Evolutionary conservation across 1,140 invertebrate species (phyloP).

Genomic region (Hyphantria cunea): DNA sequence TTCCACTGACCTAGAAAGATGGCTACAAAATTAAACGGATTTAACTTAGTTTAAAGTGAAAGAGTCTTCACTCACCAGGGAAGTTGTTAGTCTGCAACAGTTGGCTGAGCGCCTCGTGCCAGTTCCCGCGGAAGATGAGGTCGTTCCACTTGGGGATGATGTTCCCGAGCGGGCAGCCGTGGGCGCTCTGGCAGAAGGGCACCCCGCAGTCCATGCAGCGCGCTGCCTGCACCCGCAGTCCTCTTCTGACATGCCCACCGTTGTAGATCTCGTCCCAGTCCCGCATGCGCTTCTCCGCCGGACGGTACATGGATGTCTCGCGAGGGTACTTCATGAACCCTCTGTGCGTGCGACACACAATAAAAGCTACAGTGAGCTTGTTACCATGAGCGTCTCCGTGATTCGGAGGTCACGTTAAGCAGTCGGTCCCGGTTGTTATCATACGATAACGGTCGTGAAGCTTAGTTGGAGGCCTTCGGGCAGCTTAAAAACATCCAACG

Average conservation of each 20-base stretch:
- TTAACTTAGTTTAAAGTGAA: too few species aligned
- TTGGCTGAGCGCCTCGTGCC: slow-evolving; percentile 97
- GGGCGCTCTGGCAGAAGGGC: slow-evolving; percentile 97
- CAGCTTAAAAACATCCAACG: too few species aligned
- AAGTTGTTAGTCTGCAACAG: slow-evolving; percentile 99
- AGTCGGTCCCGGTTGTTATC: too few species aligned
- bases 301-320: slow-evolving; percentile 92
- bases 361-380: too few species aligned
- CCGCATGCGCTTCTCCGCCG: slow-evolving; percentile 90
- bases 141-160: slow-evolving; percentile 99
- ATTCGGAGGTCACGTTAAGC: too few species aligned
- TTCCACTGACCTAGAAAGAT: too few species aligned
- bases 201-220: slow-evolving; percentile 99
- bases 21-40: too few species aligned
- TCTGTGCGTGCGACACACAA: slow-evolving; percentile 49
- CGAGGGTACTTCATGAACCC: slow-evolving; percentile 98
- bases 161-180: slow-evolving; percentile 98
- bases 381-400: too few species aligned
- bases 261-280: slow-evolving; percentile 99
- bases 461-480: too few species aligned
- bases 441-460: too few species aligned
- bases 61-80: slow-evolving; percentile 89
- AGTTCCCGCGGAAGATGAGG: slow-evolving; percentile 96
- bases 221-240: slow-evolving; percentile 95
- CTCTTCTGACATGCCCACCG: slow-evolving; percentile 92